Percentiles rank a stretch among this genome's conserved stretches.
Conservation (phyloP, 2,797 vertebrate species). For the Prionace glauca region DNA sequence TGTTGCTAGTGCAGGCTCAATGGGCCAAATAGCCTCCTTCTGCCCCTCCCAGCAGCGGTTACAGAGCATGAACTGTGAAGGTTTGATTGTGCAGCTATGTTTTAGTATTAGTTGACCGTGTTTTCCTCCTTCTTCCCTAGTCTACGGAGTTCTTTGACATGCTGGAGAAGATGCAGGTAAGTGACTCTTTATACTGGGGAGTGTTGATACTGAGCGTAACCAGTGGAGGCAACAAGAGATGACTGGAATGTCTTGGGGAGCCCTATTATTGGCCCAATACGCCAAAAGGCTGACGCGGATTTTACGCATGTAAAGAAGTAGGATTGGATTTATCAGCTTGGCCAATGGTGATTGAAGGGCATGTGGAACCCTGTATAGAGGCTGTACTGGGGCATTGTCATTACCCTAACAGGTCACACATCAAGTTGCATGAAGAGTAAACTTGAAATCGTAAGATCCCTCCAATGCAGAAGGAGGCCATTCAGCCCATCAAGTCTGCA, state of each 20-base stretch:
- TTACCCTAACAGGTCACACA: neutral
- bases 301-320: neutral
- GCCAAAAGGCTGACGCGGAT: neutral
- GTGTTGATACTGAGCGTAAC: too few species aligned
- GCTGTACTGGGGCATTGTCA: neutral
- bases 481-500: too few species aligned
- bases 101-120: slow-evolving; percentile 47
- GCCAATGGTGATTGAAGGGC: neutral
- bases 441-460: too few species aligned
- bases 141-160: slow-evolving; percentile 97
- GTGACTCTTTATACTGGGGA: slow-evolving; percentile 36
- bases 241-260: neutral
- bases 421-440: neutral
- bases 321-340: neutral
- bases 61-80: neutral
- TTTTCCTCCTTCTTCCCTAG: slow-evolving; percentile 53
- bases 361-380: neutral
- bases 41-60: neutral
- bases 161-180: slow-evolving; percentile 97
- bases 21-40: too few species aligned
- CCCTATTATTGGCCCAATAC: neutral
- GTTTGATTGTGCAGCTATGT: neutral
- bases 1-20: too few species aligned
- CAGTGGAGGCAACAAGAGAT: neutral
- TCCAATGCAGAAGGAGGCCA: too few species aligned